Base-by-base conservation (phyloP, 53 echinoderm and acorn worm species). In the Paracentrotus lividus region DNA sequence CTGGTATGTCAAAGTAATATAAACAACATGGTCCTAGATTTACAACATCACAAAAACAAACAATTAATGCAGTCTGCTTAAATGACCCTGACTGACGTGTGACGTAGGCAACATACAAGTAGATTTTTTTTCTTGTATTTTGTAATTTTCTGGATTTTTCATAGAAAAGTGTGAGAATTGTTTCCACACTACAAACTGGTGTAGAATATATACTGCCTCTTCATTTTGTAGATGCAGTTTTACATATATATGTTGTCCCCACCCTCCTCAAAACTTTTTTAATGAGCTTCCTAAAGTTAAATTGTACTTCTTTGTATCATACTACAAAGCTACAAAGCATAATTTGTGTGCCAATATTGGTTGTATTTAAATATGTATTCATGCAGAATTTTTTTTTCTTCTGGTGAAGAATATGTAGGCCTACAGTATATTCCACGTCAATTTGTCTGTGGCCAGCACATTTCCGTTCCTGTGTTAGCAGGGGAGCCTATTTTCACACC, bases 381-480 rank as follows among this genome's bases (percentile, higher is more conserved):
- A n/a, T n/a, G n/a, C n/a, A n/a, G n/a, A n/a, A n/a, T n/a, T n/a
- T n/a, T n/a, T n/a, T n/a, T n/a, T n/a, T n/a, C n/a, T n/a, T n/a
- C n/a, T n/a, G n/a, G n/a, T n/a, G n/a, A n/a, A n/a, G n/a, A n/a
- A 61, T 0, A 7, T 61, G n/a, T 26, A 61, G 61, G 61, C 61
- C 24, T 27, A n/a, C 29, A 32, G 20, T 40, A 10, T 36, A 40
- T 40, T 72, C 40, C 72, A 16, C 20, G 5, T 40, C 40, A 72
- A 72, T 20, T 40, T 72, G 72, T 5, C 40, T 40, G 18, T 81
- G 81, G 44, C 47, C 49, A 81, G 44, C 81, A 81, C 81, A 81
- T 81, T 81, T 81, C 81, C 47, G 47, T 81, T 81, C 10, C 24
- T 1, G 47, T 24, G 81, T 45, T n/a, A 16, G 81, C 81, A 81